Evolutionary conservation across 1,140 invertebrate genomes (phyloP), one percentile per base, ranked within the genome.

Genomic region (Caenorhabditis tropicalis): DNA sequence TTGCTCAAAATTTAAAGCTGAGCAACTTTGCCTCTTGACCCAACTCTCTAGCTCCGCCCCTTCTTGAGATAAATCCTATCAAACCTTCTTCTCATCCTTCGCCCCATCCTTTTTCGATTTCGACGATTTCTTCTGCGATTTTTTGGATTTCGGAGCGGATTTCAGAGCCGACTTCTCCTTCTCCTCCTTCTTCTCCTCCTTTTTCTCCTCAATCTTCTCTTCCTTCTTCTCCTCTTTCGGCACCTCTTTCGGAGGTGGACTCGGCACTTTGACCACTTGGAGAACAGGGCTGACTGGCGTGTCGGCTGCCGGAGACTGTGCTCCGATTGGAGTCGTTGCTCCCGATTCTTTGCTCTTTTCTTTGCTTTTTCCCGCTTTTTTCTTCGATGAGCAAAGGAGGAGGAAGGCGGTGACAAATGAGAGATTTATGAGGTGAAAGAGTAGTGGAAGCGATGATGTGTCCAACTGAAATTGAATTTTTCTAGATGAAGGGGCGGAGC

Each of bases 21-120:
- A 5, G 12, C 39, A 43, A 6, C 5, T 43, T 43, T 6, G 39
- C 12, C 39, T 43, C 39, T 43, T 43, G 39, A 12, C 5, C 39
- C 39, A 43, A 43, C 39, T 43, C 12, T 43, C 39, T 43, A 43
- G 39, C 39, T 43, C 5, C 39, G 39, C 12, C 39, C 12, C 39
- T 43, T 12, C 39, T 12, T 43, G n/a, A n/a, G n/a, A n/a, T n/a
- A n/a, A n/a, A n/a, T n/a, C n/a, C 39, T 5, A 43, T 6, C 49
- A 7, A n/a, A 36, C 58, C 58, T 36, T 36, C 19, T 65, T 24
- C n/a, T 36, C 58, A 9, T 33, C 16, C 15, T 65, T 36, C 7
- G 0, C 31, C 33, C n/a, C 33, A n/a, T 24, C 49, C 79, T 80
- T 80, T n/a, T 80, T 48, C 49, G 79, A 80, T 48, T 80, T 80